These are phyloP conservation scores for Rhagoletis pomonella DNA, from an alignment of 1,140 invertebrate genomes.

Conservation along the genomic window DNA sequence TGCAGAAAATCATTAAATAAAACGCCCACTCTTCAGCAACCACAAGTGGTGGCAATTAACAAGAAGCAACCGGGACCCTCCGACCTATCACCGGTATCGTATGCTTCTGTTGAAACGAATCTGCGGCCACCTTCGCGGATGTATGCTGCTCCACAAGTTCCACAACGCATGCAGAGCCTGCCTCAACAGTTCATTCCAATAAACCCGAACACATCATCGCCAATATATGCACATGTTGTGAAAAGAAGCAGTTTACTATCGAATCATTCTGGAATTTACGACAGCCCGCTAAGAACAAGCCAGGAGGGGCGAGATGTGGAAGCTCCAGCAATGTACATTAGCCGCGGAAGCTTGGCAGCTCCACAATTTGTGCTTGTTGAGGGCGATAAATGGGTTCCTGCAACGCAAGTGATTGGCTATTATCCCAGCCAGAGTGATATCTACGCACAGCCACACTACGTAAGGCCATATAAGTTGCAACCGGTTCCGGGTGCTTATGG, in stretches of 20 bases:
- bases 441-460: conserved; percentile 60
- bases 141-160: conserved; percentile 65
- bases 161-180: conserved; percentile 69
- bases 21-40: conserved; percentile 58
- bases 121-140: conserved; percentile 59
- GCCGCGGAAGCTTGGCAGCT: conserved; percentile 54
- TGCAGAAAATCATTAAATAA: conserved; percentile 70
- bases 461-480: conserved; percentile 52
- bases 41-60: conserved; percentile 63
- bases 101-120: conserved; percentile 67
- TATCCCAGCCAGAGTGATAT: conserved; percentile 55
- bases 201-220: conserved; percentile 58
- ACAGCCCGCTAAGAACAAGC: conserved; percentile 61
- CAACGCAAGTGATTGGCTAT: conserved; percentile 64
- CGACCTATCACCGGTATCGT: conserved; percentile 70
- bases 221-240: conserved; percentile 70
- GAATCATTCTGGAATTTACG: conserved; percentile 67
- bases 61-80: conserved; percentile 59
- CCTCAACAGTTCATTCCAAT: conserved; percentile 57
- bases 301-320: conserved; percentile 42
- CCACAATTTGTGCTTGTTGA: conserved; percentile 67
- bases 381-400: conserved; percentile 66
- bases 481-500: conserved; percentile 56
- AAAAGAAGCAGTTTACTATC: conserved; percentile 68
- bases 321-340: conserved; percentile 54